Evolutionary conservation across 2,113 vertebrate species (phyloP).

Genomic region (Aspiorhynchus laticeps): DNA sequence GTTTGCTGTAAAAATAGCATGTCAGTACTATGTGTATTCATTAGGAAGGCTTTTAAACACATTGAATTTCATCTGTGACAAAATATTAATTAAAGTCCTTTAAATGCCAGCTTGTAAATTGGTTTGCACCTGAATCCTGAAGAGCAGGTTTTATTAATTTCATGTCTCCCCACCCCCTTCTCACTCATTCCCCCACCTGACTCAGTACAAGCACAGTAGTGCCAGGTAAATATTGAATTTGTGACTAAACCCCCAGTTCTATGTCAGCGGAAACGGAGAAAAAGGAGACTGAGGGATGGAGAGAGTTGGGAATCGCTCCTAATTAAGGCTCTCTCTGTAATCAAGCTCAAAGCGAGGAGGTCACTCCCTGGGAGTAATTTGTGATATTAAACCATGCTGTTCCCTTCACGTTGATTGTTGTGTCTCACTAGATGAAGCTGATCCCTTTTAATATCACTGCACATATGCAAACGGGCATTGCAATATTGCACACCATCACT

Average conservation of each 20-base stretch:
- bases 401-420: slow-evolving; percentile 84
- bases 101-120: slow-evolving; percentile 99
- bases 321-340: slow-evolving; percentile 99
- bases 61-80: slow-evolving; percentile 86
- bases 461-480: slow-evolving; percentile 98
- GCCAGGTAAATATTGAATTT: slow-evolving; percentile 99
- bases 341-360: slow-evolving; percentile 91
- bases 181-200: slow-evolving; percentile 74
- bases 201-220: slow-evolving; percentile 93
- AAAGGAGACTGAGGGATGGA: slow-evolving; percentile 72
- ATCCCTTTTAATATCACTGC: slow-evolving; percentile 99
- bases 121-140: slow-evolving; percentile 93
- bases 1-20: slow-evolving; percentile 14
- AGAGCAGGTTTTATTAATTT: slow-evolving; percentile 85
- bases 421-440: slow-evolving; percentile 91
- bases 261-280: slow-evolving; percentile 74
- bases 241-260: slow-evolving; percentile 93
- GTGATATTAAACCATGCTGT: slow-evolving; percentile 97
- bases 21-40: slow-evolving; percentile 76
- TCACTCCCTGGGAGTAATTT: slow-evolving; percentile 97
- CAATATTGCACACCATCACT: slow-evolving; percentile 93
- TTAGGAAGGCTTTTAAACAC: slow-evolving; percentile 89
- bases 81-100: slow-evolving; percentile 97
- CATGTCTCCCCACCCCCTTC: slow-evolving; percentile 75
- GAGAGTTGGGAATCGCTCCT: slow-evolving; percentile 88